Percentiles rank a stretch among this genome's conserved stretches.
phyloP scores from a whole-genome alignment of 2,888 invertebrate genomes.

The Electrophaes corylata region DNA sequence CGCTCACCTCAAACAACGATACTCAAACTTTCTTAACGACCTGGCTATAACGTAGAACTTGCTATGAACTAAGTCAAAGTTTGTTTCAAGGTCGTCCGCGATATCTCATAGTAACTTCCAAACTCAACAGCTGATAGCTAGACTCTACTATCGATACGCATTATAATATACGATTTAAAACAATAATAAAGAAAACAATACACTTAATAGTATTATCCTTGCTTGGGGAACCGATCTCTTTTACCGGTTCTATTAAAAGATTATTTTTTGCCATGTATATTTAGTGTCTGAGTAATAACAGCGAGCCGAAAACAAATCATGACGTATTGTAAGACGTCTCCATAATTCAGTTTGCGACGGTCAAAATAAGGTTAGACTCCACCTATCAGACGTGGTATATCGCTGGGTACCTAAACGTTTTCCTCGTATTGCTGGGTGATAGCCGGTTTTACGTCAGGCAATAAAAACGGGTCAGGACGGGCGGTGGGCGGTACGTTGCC shows the following conservation, averaged over 20 bases:
- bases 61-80: constrained; percentile 74
- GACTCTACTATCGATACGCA: constrained; percentile 37
- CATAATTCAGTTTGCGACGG: constrained; percentile 63
- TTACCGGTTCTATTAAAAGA: constrained; percentile 46
- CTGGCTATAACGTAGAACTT: constrained; percentile 72
- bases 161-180: no score
- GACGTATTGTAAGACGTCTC: constrained; percentile 63
- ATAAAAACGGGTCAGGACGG: constrained; percentile 81
- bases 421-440: constrained; percentile 74
- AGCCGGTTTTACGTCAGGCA: constrained; percentile 74
- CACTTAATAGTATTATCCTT: constrained; percentile 19
- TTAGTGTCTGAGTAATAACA: constrained; percentile 22
- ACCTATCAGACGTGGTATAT: constrained; percentile 72
- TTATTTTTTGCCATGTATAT: constrained; percentile 39
- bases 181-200: constrained; percentile 32
- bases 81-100: constrained; percentile 78
- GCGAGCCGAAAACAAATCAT: constrained; percentile 62
- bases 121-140: constrained; percentile 48
- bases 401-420: constrained; percentile 71
- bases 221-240: constrained; percentile 30
- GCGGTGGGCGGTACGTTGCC: constrained; percentile 73
- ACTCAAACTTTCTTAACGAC: constrained; percentile 79
- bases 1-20: constrained; percentile 62
- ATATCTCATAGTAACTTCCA: constrained; percentile 56
- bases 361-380: constrained; percentile 64